Evolutionary conservation across 2,888 invertebrate genomes (phyloP), one percentile per base, ranked within the genome.

Genomic region (Hartigia nigra): DNA sequence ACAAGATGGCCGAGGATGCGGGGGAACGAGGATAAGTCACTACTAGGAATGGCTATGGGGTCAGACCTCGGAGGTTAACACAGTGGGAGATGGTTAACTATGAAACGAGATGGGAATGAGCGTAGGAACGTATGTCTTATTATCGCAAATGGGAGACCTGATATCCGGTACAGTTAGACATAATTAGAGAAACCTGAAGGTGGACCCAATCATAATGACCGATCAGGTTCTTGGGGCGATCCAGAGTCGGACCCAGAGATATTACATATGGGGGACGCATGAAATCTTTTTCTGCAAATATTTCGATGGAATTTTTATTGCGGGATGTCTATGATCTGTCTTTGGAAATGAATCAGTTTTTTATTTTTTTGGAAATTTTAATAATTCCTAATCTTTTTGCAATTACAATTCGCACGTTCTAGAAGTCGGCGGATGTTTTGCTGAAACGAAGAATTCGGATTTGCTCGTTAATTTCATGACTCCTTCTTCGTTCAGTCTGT

Each of bases 141-240:
- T 84, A 84, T 84, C 81, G 82, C 81, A 81, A 81, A 83, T 84
- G 79, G 81, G 77, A 77, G 78, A n/a, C 79, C 77, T 78, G 77
- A 82, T 79, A 80, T 81, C 79, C 79, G 78, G 78, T 83, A 84
- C 83, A 83, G 83, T 84, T 84, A 84, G 75, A 55, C 35, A 82
- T 80, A 83, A 84, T 83, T 82, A 82, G 79, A 77, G 70, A 76
- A 79, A 74, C 74, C 35, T 69, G 55, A 70, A 76, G 69, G 69
- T 69, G 76, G 32, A 55, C n/a, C 70, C 72, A 31, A 14, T 35
- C 70, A 1, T n/a, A n/a, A 11, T 70, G 31, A n/a, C 70, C 70
- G 23, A 31, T 14, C 72, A 4, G 72, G 14, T 72, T 72, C 72
- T 12, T 72, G 31, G 72, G 12, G 31, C 72, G 72, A 12, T 32